These are phyloP conservation scores for Lynx canadensis DNA, from an alignment of 2,113 vertebrate species.

Conservation along the genomic window DNA sequence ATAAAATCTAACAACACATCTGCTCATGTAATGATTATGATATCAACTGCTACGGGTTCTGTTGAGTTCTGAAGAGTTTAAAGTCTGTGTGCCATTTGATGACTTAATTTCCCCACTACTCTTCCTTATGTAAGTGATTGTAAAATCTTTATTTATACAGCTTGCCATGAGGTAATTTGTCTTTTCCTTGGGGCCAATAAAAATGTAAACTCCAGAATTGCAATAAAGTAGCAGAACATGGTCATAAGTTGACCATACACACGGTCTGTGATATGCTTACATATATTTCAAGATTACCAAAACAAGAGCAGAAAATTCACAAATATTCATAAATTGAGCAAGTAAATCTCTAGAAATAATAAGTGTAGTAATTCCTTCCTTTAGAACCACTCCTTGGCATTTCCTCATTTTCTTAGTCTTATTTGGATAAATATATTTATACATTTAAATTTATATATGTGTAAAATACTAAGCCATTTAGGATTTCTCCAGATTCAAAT, in stretches of 20 bases:
- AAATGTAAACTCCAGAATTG: conserved; percentile 47
- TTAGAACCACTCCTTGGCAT: not conserved
- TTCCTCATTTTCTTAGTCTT: not conserved
- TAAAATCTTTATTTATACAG: conserved; percentile 76
- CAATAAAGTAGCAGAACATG: conserved; percentile 13
- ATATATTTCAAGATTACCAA: not conserved
- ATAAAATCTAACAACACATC: not conserved
- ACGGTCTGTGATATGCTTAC: not conserved
- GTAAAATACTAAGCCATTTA: conserved; percentile 45
- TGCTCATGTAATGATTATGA: not conserved
- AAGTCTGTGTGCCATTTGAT: conserved; percentile 51
- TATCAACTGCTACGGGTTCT: not conserved
- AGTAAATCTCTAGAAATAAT: not conserved
- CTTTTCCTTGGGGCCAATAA: conserved; percentile 50
- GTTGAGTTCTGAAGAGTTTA: conserved; percentile 15
- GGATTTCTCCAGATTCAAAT: not conserved
- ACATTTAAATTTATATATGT: not conserved
- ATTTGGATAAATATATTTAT: not conserved
- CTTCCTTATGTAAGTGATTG: conserved; percentile 66
- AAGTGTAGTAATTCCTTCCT: not conserved
- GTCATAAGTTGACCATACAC: conserved; percentile 31
- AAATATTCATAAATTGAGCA: not conserved
- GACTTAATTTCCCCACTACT: conserved; percentile 72
- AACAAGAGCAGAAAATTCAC: conserved; percentile 23
- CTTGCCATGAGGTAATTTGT: conserved; percentile 77